These are phyloP conservation scores for Andrena bucephala DNA, from an alignment of 2,888 invertebrate genomes.

Conservation along the genomic window DNA sequence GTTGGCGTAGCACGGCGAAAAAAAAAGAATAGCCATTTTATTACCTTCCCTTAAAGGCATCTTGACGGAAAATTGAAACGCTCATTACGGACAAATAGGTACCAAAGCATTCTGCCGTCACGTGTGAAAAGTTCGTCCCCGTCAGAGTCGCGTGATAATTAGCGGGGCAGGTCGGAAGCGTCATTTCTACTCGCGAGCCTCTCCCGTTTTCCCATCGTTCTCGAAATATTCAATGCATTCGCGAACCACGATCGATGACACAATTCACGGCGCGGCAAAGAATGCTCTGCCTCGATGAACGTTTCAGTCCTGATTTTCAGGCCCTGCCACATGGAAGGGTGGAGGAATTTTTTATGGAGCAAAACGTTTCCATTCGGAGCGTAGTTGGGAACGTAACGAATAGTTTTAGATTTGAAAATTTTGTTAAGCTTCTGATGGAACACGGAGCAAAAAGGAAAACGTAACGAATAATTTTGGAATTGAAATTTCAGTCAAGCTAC, in stretches of 20 bases:
- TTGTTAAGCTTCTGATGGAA: too few relatives aligned
- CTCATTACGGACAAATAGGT: constrained; percentile 73
- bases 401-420: too few relatives aligned
- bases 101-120: constrained; percentile 49
- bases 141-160: constrained; percentile 49
- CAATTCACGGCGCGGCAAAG: constrained; percentile 31
- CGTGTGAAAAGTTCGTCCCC: constrained; percentile 46
- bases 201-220: constrained; percentile 12
- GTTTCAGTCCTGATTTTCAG: constrained; percentile 25
- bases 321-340: neutral
- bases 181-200: constrained; percentile 25
- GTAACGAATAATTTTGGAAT: too few relatives aligned
- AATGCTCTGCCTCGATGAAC: constrained; percentile 26
- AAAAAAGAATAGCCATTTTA: constrained; percentile 39
- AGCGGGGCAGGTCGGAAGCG: constrained; percentile 44
- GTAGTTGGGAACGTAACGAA: too few relatives aligned
- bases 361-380: neutral
- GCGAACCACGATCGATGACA: constrained; percentile 61
- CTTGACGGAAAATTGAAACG: constrained; percentile 75
- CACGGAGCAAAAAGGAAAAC: too few relatives aligned
- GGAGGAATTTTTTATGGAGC: constrained; percentile 11
- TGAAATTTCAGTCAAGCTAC: too few relatives aligned
- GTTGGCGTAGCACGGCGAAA: neutral
- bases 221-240: constrained; percentile 51
- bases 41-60: constrained; percentile 50